Percentiles rank a stretch among this genome's conserved stretches.
Conservation (phyloP, 2,888 invertebrate species). For the Heliconius ethilla region DNA sequence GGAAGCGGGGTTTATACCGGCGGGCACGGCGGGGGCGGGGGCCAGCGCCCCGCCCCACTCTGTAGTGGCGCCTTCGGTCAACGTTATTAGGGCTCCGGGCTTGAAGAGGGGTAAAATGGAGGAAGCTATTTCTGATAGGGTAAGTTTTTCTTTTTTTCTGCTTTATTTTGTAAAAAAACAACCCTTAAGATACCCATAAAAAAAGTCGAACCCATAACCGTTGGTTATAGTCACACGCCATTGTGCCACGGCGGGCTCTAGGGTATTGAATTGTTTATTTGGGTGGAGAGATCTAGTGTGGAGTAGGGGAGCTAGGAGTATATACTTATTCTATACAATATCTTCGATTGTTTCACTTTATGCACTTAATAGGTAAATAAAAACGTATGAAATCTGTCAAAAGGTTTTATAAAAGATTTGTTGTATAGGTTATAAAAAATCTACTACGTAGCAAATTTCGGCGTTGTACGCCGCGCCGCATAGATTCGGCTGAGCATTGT, state of each 20-base stretch:
- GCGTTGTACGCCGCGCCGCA: too few relatives aligned
- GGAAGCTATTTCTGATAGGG: slow-evolving; percentile 88
- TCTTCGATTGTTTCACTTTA: too few relatives aligned
- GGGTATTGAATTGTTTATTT: background rate
- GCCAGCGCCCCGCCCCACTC: slow-evolving; percentile 56
- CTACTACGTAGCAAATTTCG: too few relatives aligned
- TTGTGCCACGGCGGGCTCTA: background rate
- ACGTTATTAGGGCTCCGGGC: slow-evolving; percentile 88
- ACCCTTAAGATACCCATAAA: too few relatives aligned
- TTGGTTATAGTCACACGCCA: too few relatives aligned
- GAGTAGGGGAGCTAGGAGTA: background rate
- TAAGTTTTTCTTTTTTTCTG: slow-evolving; percentile 75
- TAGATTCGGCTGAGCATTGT: too few relatives aligned
- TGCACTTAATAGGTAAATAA: too few relatives aligned
- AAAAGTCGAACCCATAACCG: background rate
- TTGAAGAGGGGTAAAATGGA: slow-evolving; percentile 90
- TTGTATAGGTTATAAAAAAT: too few relatives aligned
- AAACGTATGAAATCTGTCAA: too few relatives aligned
- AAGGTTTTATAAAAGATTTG: too few relatives aligned
- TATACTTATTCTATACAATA: background rate
- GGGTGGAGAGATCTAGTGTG: background rate
- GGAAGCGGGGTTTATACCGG: slow-evolving; percentile 80
- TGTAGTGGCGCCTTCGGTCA: slow-evolving; percentile 79
- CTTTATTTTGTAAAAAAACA: background rate
- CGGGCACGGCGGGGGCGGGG: slow-evolving; percentile 54